phyloP scores from a whole-genome alignment of 1,140 invertebrate genomes.

The Onthophagus taurus region DNA sequence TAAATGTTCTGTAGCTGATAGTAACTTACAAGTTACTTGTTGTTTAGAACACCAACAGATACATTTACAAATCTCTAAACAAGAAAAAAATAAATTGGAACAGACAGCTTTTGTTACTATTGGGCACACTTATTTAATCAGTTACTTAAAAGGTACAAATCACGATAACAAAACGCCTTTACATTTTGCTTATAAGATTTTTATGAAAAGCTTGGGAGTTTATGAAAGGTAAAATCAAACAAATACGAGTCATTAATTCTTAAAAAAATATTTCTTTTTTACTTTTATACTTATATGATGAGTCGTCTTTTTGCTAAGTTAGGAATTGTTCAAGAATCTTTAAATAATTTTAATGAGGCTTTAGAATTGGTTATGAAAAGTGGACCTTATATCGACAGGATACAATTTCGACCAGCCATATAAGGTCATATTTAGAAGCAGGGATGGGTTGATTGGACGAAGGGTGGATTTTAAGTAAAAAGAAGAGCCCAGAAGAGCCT shows the following conservation, averaged over 20 bases:
- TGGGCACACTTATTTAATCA: constrained; percentile 70
- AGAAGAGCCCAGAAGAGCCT: too few relatives aligned
- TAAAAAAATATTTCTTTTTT: too few relatives aligned
- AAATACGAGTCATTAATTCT: too few relatives aligned
- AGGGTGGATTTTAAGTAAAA: too few relatives aligned
- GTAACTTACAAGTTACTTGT: too few relatives aligned
- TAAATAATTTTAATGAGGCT: constrained; percentile 54
- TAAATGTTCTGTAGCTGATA: too few relatives aligned
- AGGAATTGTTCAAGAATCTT: constrained; percentile 68
- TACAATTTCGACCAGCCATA: too few relatives aligned
- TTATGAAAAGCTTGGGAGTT: constrained; percentile 63
- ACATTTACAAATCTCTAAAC: constrained; percentile 55
- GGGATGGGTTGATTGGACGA: too few relatives aligned
- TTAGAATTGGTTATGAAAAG: constrained; percentile 58
- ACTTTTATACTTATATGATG: constrained; percentile 61
- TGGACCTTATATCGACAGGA: too few relatives aligned
- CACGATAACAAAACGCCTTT: constrained; percentile 44
- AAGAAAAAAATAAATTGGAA: constrained; percentile 60
- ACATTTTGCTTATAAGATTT: constrained; percentile 62
- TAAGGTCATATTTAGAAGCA: too few relatives aligned
- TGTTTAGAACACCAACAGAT: constrained; percentile 64
- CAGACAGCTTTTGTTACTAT: constrained; percentile 85
- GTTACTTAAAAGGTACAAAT: constrained; percentile 42
- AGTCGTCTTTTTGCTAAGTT: constrained; percentile 75
- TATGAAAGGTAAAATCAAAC: constrained; percentile 67